A percentile compares a stretch with the other conserved stretches of the same genome.
These are phyloP conservation scores for Leptinotarsa juncta DNA, from an alignment of 2,888 invertebrate species.

Conservation along the genomic window DNA sequence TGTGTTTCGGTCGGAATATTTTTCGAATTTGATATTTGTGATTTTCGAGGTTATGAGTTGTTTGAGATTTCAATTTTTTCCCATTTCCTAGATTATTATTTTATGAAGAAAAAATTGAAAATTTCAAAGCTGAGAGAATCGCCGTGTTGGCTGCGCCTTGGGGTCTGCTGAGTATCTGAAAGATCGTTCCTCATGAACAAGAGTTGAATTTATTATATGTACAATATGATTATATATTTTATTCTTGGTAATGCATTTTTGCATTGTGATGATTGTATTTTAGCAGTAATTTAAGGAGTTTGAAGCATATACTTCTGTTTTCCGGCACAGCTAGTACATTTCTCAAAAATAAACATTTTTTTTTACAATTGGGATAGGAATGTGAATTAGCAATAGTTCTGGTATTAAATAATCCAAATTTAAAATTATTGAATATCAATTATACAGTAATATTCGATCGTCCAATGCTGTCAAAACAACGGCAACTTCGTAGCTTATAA, in stretches of 20 bases:
- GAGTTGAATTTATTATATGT: constrained; percentile 64
- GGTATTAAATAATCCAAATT: not conserved
- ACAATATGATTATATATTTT: constrained; percentile 78
- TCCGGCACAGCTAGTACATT: constrained; percentile 47
- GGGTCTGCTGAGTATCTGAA: constrained; percentile 36
- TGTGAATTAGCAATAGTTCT: constrained; percentile 11
- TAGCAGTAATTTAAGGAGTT: constrained; percentile 68
- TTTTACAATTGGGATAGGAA: not conserved
- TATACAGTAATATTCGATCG: constrained; percentile 1
- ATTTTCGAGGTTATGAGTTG: not conserved
- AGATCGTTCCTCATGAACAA: constrained; percentile 60
- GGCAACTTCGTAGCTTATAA: constrained; percentile 5
- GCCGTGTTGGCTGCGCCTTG: not conserved
- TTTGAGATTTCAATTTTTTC: not conserved
- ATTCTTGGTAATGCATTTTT: constrained; percentile 83
- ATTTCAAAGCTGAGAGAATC: not conserved
- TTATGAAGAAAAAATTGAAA: constrained; percentile 2
- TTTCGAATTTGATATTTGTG: constrained; percentile 7
- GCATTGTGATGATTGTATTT: constrained; percentile 74
- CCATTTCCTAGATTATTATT: constrained; percentile 24
- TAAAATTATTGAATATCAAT: not conserved
- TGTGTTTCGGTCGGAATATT: not conserved
- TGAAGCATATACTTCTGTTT: constrained; percentile 65
- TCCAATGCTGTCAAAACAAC: constrained; percentile 1
- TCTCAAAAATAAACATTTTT: not conserved